These are phyloP conservation scores for Philereme transversata DNA, from an alignment of 2,888 invertebrate genomes.

Conservation along the genomic window DNA sequence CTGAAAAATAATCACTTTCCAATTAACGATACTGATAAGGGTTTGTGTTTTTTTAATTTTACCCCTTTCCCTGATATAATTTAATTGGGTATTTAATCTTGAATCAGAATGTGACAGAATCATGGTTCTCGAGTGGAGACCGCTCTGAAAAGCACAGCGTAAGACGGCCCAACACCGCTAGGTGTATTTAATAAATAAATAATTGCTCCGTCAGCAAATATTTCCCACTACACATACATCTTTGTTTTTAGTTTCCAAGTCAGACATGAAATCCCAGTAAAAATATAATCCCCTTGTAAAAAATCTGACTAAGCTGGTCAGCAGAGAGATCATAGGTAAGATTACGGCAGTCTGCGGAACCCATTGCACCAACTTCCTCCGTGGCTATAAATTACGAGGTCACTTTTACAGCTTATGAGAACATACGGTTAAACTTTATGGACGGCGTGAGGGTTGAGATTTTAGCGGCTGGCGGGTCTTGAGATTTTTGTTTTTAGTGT, in stretches of 20 bases:
- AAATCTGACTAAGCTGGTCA: slow-evolving; percentile 21
- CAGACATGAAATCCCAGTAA: slow-evolving; percentile 1
- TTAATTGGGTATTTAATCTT: slow-evolving; percentile 3
- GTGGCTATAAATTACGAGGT: slow-evolving; percentile 79
- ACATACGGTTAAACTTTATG: slow-evolving; percentile 72
- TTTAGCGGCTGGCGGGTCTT: slow-evolving; percentile 19
- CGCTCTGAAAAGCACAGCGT: too few species aligned
- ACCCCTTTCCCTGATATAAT: too few species aligned
- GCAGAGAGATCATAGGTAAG: slow-evolving; percentile 52
- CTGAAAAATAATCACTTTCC: slow-evolving; percentile 37
- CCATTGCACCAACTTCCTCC: slow-evolving; percentile 68
- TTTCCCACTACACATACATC: neutral
- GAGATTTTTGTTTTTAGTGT: neutral
- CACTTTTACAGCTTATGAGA: slow-evolving; percentile 78
- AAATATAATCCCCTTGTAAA: slow-evolving; percentile 8
- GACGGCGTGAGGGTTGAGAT: slow-evolving; percentile 15
- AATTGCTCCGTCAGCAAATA: too few species aligned
- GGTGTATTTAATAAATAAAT: too few species aligned
- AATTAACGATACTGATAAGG: slow-evolving; percentile 30
- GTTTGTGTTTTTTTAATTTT: neutral
- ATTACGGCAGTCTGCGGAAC: slow-evolving; percentile 67
- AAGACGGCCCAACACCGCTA: too few species aligned
- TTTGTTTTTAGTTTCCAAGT: neutral
- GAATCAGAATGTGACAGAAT: too few species aligned
- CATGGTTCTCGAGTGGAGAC: too few species aligned